These are phyloP conservation scores for Amia ocellicauda DNA, from an alignment of 2,113 vertebrate species.

Conservation along the genomic window DNA sequence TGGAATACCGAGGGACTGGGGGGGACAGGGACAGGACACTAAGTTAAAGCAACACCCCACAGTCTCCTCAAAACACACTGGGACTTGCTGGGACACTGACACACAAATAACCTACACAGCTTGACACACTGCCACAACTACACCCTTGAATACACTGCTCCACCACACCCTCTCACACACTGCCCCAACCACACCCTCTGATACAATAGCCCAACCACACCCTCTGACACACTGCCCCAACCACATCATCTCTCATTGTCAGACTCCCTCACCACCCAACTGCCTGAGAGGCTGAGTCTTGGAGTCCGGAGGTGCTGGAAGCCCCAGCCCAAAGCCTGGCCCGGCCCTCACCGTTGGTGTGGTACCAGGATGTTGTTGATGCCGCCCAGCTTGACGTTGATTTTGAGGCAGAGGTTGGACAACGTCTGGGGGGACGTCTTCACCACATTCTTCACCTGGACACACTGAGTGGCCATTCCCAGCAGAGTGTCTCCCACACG, in stretches of 20 bases:
- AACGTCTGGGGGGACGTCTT: conserved; percentile 98
- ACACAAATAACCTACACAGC: no score
- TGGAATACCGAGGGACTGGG: conserved; percentile 96
- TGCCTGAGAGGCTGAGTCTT: no score
- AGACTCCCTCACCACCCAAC: no score
- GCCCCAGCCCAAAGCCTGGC: not conserved
- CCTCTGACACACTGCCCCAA: no score
- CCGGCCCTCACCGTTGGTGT: conserved; percentile 83
- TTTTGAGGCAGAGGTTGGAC: conserved; percentile 99
- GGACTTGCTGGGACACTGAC: no score
- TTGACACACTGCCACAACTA: no score
- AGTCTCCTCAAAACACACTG: no score
- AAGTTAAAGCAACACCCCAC: no score
- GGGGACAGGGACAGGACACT: not conserved
- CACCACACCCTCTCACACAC: not conserved
- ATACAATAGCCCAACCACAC: not conserved
- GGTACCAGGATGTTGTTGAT: conserved; percentile 99
- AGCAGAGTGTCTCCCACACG: conserved; percentile 93
- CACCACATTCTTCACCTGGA: conserved; percentile 98
- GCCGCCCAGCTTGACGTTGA: conserved; percentile 97
- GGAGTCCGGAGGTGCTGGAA: not conserved
- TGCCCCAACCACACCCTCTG: no score
- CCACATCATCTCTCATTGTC: no score
- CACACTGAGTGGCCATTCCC: conserved; percentile 97
- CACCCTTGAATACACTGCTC: not conserved